Base-by-base conservation (phyloP, 2,888 invertebrate genomes). In the Caenorhabditis panamensis region DNA sequence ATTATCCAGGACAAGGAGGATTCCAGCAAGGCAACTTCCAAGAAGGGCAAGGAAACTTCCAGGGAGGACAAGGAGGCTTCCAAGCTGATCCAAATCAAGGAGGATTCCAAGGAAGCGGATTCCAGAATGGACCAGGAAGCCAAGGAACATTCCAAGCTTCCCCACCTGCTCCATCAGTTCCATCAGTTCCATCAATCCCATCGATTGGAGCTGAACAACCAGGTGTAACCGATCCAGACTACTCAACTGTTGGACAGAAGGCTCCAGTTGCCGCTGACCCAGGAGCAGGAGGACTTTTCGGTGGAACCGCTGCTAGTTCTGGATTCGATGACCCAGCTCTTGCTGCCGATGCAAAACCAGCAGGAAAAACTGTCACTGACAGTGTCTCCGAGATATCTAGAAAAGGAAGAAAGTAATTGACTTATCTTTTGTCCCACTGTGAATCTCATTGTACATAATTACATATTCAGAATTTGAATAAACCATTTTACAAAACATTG, bases 201-300 rank as follows among this genome's bases (percentile, higher is more conserved):
- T 18, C 47, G 5, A 47, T 47, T 20, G 47, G 47, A 4, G 47
- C 47, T 47, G 5, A 47, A 4, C 47, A 47, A 47, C 20, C 59
- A 20, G 69, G 53, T 54, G 4, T 18, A 16, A 24, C 36, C 3
- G 73, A 56, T n/a, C 49, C 73, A 28, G 68, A 79, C 37, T 79
- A 73, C 44, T 79, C 79, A 0, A 68, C 79, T 3, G 73, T 73
- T 22, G 79, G 73, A 41, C 79, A 79, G 44, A 67, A 22, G n/a
- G 79, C 79, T 0, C 79, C 79, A 68, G 73, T 68, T 20, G 79
- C 79, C 53, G 56, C 59, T 11, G 47, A 47, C 9, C 53, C 75
- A 31, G 75, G 75, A 61, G 59, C 75, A 8, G 61, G 53, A 53
- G 59, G 62, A 56, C 47, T 75, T 6, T 66, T 66, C 16, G 75